Conservation (phyloP, 2,797 vertebrate species). For the Pantherophis vulpinus region DNA sequence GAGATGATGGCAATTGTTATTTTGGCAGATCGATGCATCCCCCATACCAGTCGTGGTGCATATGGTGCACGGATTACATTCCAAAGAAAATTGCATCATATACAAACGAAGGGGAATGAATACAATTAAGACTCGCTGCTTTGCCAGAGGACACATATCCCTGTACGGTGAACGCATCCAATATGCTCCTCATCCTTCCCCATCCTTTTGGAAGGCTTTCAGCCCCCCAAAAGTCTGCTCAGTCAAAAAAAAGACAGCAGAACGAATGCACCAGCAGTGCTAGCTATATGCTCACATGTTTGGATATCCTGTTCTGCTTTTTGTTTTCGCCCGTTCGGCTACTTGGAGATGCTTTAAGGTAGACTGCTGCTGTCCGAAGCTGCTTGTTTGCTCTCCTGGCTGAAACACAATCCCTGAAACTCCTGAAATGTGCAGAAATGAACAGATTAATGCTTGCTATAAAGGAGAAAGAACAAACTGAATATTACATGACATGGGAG, state of each 20-base stretch:
- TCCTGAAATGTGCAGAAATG: no score
- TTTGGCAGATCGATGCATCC: not conserved
- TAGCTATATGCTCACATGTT: not conserved
- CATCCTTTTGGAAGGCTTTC: not conserved
- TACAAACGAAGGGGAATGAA: not conserved
- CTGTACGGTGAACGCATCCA: not conserved
- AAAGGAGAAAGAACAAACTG: no score
- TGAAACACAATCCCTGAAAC: not conserved
- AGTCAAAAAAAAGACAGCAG: not conserved
- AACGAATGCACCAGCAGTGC: not conserved
- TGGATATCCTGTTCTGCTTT: not conserved
- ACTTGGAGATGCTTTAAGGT: not conserved
- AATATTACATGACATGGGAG: no score
- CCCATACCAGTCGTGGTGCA: accelerated
- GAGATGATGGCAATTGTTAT: not conserved
- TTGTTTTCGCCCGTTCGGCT: not conserved
- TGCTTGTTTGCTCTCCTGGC: not conserved
- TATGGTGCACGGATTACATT: not conserved
- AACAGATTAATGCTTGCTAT: no score
- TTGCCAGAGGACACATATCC: not conserved
- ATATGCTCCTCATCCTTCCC: not conserved
- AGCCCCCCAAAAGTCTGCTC: not conserved
- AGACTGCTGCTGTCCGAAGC: not conserved
- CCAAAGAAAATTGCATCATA: not conserved
- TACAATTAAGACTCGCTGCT: not conserved